Percentiles rank a stretch among this genome's conserved stretches.
Conservation (phyloP, 2,888 invertebrate genomes). For the Philonicus albiceps region DNA sequence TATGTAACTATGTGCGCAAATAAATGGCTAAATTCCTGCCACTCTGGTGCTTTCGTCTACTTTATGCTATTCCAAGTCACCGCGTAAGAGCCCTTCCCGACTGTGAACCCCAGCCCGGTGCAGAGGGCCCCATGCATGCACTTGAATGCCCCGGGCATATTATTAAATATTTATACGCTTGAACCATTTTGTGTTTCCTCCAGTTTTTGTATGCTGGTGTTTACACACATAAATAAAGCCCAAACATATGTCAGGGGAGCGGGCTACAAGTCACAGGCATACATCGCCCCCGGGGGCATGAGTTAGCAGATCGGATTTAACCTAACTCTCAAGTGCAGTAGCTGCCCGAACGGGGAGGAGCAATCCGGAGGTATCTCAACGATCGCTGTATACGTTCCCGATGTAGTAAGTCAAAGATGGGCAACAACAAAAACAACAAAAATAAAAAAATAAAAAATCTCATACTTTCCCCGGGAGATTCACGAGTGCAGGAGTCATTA, state of each 20-base stretch:
- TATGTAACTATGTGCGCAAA: constrained; percentile 36
- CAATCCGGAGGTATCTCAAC: background rate
- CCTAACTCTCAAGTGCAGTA: background rate
- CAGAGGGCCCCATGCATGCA: background rate
- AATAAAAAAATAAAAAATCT: background rate
- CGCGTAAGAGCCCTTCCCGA: background rate
- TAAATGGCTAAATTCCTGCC: constrained; percentile 34
- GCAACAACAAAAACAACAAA: background rate
- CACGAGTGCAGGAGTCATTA: constrained; percentile 28
- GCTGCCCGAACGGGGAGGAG: background rate
- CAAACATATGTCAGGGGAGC: constrained; percentile 25
- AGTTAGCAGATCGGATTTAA: background rate
- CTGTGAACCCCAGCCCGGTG: background rate
- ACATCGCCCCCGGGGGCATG: background rate
- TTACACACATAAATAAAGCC: constrained; percentile 26
- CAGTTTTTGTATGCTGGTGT: constrained; percentile 2
- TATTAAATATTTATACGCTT: constrained; percentile 39
- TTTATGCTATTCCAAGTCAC: constrained; percentile 19
- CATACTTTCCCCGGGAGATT: background rate
- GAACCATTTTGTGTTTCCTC: constrained; percentile 31
- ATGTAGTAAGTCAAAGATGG: background rate
- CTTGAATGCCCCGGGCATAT: constrained; percentile 17
- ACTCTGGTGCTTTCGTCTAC: constrained; percentile 16
- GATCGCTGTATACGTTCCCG: background rate
- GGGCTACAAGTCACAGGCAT: background rate